Conservation (phyloP, 2,888 invertebrate species). For the Meta bourneti region DNA sequence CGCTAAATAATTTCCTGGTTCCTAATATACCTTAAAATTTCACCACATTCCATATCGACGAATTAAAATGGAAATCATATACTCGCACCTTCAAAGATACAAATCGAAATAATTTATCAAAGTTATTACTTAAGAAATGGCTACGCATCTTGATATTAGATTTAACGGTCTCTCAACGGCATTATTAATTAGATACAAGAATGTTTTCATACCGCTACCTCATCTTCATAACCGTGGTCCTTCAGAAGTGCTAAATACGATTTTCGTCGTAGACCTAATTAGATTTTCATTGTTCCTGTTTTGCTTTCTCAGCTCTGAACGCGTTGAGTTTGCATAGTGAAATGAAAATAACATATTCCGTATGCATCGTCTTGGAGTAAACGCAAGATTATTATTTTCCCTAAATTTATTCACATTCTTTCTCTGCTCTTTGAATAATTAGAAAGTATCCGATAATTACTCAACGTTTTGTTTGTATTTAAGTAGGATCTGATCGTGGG, state of each 20-base stretch:
- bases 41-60: background rate
- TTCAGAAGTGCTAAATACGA: background rate
- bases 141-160: background rate
- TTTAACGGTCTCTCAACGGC: background rate
- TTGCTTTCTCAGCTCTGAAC: background rate
- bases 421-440: background rate
- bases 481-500: too few species aligned
- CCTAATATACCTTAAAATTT: background rate
- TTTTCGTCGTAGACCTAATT: background rate
- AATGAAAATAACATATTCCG: background rate
- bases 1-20: too few species aligned
- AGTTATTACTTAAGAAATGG: background rate
- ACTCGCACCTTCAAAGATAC: background rate
- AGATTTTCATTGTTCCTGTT: background rate
- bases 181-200: background rate
- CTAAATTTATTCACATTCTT: background rate
- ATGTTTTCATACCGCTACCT: background rate
- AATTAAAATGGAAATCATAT: background rate
- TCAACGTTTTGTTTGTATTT: too few species aligned
- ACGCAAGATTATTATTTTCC: background rate
- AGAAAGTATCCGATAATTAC: background rate
- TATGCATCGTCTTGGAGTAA: background rate
- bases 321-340: background rate
- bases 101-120: background rate
- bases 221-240: background rate